Base-by-base conservation (phyloP, 2,888 invertebrate genomes). In the Oscheius sp. region DNA sequence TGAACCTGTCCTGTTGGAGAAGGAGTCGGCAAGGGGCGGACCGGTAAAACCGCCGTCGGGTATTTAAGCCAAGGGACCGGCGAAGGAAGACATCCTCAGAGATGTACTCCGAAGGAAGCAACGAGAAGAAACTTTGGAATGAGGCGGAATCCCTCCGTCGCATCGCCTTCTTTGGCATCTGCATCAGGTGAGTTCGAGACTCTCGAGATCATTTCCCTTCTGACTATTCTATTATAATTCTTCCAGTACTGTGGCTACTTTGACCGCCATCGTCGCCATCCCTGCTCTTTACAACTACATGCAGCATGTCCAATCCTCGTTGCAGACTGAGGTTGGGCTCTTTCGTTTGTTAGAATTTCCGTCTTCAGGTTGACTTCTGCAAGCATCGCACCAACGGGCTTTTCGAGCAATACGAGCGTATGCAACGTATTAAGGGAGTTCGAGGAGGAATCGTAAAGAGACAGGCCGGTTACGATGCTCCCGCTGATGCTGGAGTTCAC, bases 241-340 rank as follows among this genome's bases (percentile, higher is more conserved):
- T 69, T 76, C 73, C 61, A 81, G 79, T 52, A 84, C 84, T 39
- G 79, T 86, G 29, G 84, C 86, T 55, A 83, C 82, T 15, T 70
- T 85, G 53, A 82, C 83, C 33, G 83, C 83, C 52, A 81, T 83
- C 64, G 77, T 86, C 45, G 79, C 81, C 69, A 78, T 86, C 46
- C 86, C 86, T 42, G 79, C 84, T 78, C 77, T 86, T 69, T 86
- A 84, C 79, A 84, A 80, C 73, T 86, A 86, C 78, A 81, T 85
- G 74, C 84, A 84, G 67, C 79, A 80, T 72, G 83, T 86, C 20
- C 85, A 84, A 73, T 79, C 82, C 6, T 76, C 81, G 46, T 78
- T 86, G 42, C 82, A 82, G 71, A 81, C 79, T 39, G 84, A 84
- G 77, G 74, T 83, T 6, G 25, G 5, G 29, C 23, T 23, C 25